Base-by-base conservation (phyloP, 2,888 invertebrate genomes). In the Parthenolecanium corni region DNA sequence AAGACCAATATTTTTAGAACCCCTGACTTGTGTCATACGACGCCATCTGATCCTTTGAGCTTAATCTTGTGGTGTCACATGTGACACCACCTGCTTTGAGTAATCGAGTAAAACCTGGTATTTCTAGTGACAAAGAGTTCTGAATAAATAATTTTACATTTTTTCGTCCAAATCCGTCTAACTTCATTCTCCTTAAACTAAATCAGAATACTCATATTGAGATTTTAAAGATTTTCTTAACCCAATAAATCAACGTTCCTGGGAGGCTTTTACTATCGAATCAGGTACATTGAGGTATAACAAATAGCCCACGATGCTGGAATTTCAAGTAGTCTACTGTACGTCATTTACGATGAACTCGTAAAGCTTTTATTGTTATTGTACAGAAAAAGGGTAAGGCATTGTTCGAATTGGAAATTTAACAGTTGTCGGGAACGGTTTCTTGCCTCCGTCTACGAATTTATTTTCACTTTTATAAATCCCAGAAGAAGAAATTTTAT, bases 341-440 rank as follows among this genome's bases (percentile, higher is more conserved):
- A 56, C 56, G 46, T 56, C 56, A 56, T 56, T 56, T 56, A 56
- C 56, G 46, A 56, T 56, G 56, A 56, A 56, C 56, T 56, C 56
- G 56, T 56, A 56, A 56, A 56, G 56, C 56, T 56, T 56, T 56
- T 56, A 56, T 56, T 56, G 56, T 56, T 56, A 56, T 56, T 56
- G 56, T 56, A 25, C 56, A 31, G 44, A 25, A 18, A 16, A n/a
- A n/a, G 1, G 24, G 42, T 25, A 56, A 56, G 46, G 44, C 42
- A 42, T 56, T 42, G 23, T 24, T 25, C 56, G 56, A 56, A 56
- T 56, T 42, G 56, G 56, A 56, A 56, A 56, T 56, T 56, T 56
- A 56, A 56, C 56, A 23, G 46, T 56, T 42, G 44, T 46, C 56
- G 42, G 46, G 46, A 56, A 53, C 40, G 53, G 18, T 52, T 54